Base-by-base conservation (phyloP, 2,888 invertebrate genomes). In the Aphidius colemani region DNA sequence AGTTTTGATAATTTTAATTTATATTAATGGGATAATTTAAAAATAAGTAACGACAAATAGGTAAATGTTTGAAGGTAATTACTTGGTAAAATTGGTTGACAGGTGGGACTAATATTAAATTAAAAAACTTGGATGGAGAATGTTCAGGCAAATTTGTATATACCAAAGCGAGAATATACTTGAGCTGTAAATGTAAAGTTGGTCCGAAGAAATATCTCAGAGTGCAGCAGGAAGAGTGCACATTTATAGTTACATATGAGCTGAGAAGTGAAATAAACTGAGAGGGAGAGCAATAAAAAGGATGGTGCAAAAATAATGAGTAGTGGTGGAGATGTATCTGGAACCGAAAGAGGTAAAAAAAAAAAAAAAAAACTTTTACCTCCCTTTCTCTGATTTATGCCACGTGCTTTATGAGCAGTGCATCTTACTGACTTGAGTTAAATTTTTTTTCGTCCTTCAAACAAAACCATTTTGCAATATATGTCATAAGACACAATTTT, bases 71-170 rank as follows among this genome's bases (percentile, higher is more conserved):
- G 69, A 71, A 69, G 69, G 73, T 76, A 76, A 77, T 77, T 76
- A 74, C 68, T 71, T 46, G 45, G 64, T 63, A 61, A 69, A 66
- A 69, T 70, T 63, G 69, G 63, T 56, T 51, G 45, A 57, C 66
- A 11, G 48, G 46, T 48, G 46, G 46, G 46, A 11, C 46, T 11
- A 48, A 48, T 48, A 48, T 11, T 11, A 48, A 48, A 48, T 48
- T 11, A 48, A 11, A 13, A 13, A 39, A 62, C 44, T 43, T 48
- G 78, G 77, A 80, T 78, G 30, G 77, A 79, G 78, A 79, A 75
- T 77, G 30, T 30, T 30, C 30, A 3, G 30, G 5, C 30, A 30
- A 30, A 30, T 30, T 30, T 30, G 30, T 30, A 30, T 30, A 30
- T 30, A 30, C 30, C 30, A 30, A 30, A 30, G 30, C 30, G 5